phyloP scores from a whole-genome alignment of 2,888 invertebrate genomes.

The Anthrax anthrax region DNA sequence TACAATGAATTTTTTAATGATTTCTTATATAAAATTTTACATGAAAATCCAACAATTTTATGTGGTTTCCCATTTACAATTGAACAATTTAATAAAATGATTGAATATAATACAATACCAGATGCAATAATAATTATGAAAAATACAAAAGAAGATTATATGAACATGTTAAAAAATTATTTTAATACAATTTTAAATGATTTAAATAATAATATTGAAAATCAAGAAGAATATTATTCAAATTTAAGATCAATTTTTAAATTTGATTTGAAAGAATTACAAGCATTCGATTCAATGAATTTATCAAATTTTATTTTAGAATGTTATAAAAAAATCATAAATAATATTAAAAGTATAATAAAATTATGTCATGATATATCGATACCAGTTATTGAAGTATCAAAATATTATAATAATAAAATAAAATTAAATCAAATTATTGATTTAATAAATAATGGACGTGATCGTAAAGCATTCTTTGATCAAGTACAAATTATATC shows the following conservation, averaged over 20 bases:
- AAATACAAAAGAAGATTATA: conserved; percentile 37
- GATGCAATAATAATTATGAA: conserved; percentile 33
- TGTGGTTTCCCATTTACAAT: conserved; percentile 41
- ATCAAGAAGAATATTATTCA: neutral
- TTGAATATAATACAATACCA: conserved; percentile 33
- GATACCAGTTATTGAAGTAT: conserved; percentile 8
- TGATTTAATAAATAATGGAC: conserved; percentile 6
- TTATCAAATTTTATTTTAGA: too few relatives aligned
- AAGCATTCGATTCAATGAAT: too few relatives aligned
- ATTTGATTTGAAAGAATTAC: too few relatives aligned
- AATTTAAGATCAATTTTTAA: too few relatives aligned
- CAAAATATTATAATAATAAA: conserved; percentile 2
- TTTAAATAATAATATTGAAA: neutral
- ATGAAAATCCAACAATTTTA: conserved; percentile 33
- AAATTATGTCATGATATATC: conserved; percentile 1
- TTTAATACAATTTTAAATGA: conserved; percentile 15
- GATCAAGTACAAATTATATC: conserved; percentile 42
- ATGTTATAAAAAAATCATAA: conserved; percentile 1
- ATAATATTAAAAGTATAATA: conserved; percentile 4
- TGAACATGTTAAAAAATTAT: conserved; percentile 36
- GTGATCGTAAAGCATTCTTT: conserved; percentile 24
- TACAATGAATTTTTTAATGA: neutral
- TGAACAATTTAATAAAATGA: conserved; percentile 32
- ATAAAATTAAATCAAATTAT: conserved; percentile 1
- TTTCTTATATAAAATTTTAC: neutral